A percentile compares a stretch with the other conserved stretches of the same genome.
Evolutionary conservation across 2,113 vertebrate genomes (phyloP).

Genomic region (Coracopsis vasa): DNA sequence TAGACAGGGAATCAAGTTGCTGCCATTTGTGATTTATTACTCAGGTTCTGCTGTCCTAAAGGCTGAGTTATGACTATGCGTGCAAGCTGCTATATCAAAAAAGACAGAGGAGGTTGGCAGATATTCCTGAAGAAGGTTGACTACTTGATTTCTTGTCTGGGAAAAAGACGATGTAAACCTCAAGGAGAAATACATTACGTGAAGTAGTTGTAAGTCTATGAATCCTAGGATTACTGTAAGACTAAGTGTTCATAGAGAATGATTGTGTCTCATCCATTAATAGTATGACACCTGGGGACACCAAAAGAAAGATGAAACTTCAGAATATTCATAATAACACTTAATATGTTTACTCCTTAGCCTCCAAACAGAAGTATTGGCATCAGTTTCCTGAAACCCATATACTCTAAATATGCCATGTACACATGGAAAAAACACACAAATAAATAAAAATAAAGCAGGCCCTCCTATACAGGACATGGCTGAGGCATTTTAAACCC

Average conservation of each 20-base stretch:
- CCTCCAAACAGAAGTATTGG: not conserved
- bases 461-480: not conserved
- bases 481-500: not conserved
- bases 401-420: not conserved
- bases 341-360: not conserved
- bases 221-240: not conserved
- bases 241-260: not conserved
- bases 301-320: not conserved
- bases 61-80: not conserved
- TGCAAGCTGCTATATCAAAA: not conserved
- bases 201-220: not conserved
- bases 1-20: not conserved
- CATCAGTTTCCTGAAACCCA: not conserved
- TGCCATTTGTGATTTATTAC: not conserved
- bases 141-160: not conserved
- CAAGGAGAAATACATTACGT: not conserved
- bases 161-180: not conserved
- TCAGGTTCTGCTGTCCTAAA: not conserved
- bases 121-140: not conserved
- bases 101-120: not conserved
- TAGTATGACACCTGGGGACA: not conserved
- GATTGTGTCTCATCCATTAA: not conserved
- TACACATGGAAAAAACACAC: not conserved
- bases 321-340: not conserved
- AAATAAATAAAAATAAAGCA: not conserved